phyloP scores from a whole-genome alignment of 2,797 vertebrate genomes.

The Rhabdophis nuchalis region DNA sequence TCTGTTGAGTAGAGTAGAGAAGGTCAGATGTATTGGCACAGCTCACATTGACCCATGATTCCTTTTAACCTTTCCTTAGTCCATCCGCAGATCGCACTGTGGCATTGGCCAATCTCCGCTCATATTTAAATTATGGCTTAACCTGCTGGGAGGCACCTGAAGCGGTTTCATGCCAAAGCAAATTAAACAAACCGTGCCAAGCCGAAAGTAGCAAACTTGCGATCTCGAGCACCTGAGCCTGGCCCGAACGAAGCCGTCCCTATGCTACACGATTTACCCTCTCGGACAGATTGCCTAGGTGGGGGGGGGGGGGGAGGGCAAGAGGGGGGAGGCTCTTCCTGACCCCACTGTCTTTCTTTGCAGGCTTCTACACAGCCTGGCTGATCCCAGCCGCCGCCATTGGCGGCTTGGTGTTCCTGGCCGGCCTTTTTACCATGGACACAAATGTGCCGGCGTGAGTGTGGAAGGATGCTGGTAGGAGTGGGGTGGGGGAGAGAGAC shows the following conservation, averaged over 20 bases:
- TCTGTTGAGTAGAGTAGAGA: no score
- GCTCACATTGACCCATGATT: not conserved
- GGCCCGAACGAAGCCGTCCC: no score
- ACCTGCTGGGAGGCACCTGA: not conserved
- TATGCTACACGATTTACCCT: no score
- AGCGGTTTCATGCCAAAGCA: not conserved
- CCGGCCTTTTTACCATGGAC: constrained; percentile 73
- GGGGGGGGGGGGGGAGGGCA: no score
- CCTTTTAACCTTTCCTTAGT: not conserved
- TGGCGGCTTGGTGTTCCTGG: constrained; percentile 78
- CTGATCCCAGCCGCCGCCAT: constrained; percentile 77
- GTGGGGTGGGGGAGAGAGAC: fast-evolving
- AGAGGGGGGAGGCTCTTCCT: fast-evolving
- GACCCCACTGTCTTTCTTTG: no score
- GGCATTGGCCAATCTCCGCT: not conserved
- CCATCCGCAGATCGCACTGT: not conserved
- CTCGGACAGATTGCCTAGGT: not conserved
- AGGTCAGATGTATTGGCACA: not conserved
- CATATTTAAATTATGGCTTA: not conserved
- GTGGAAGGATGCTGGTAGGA: not conserved
- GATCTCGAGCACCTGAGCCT: not conserved
- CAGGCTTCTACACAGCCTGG: constrained; percentile 82
- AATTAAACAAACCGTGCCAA: not conserved
- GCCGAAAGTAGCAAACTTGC: no score
- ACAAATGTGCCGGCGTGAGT: constrained; percentile 78